Evolutionary conservation across 2,888 invertebrate species (phyloP), one percentile per base, ranked within the genome.

Genomic region (Leptopilina syphax): DNA sequence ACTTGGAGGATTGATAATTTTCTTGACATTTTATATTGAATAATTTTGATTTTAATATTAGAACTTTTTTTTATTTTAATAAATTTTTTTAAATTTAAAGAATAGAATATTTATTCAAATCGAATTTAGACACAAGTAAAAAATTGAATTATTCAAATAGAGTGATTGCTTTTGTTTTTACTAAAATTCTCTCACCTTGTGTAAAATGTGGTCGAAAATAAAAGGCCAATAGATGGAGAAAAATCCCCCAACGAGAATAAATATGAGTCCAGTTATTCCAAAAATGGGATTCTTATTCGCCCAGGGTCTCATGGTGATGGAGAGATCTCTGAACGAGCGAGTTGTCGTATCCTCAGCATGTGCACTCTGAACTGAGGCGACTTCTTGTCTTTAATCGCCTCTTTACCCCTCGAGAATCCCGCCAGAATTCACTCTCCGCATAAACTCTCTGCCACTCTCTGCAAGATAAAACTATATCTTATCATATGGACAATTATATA

Each of bases 281-380:
- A 90, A 78, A 79, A 85, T 80, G 66, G 88, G 76, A 68, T 86
- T 86, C 81, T 88, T 89, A 78, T 82, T 89, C 41, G 86, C 85
- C 88, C 90, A 91, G 85, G 91, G 89, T 83, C 86, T 91, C 91
- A 91, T 92, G 81, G 79, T 83, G 86, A 73, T 10, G 54, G 50
- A 34, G 73, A 73, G 73, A 57, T 73, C 57, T 73, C 57, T 60
- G 57, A 73, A 73, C 73, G 57, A 76, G 78, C 60, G 68, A 4
- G 6, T 9, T 47, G 63, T 70, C 80, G 70, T 80, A 54, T 76
- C 76, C 77, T 66, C 79, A 80, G 83, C 81, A 83, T 83, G 80
- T 66, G 81, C 76, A 77, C 77, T 65, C 77, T 73, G 73, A 73
- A 73, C 73, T 73, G 57, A 73, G 73, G 73, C 73, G 73, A n/a